These are phyloP conservation scores for Synaphobranchus kaupii DNA, from an alignment of 2,797 vertebrate genomes.

Conservation along the genomic window DNA sequence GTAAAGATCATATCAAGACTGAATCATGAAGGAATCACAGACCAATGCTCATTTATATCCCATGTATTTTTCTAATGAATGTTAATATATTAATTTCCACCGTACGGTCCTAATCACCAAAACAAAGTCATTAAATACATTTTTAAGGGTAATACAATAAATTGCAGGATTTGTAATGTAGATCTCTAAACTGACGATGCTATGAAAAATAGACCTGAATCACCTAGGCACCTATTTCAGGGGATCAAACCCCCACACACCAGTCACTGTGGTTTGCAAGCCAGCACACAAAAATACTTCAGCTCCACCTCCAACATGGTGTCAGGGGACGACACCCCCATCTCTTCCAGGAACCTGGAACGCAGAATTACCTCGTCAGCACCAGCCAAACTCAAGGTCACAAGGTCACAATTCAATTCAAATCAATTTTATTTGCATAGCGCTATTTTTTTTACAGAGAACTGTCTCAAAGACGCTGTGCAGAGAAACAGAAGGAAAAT, in stretches of 20 bases:
- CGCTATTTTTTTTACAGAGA: too few species aligned
- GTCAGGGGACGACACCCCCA: slow-evolving; percentile 65
- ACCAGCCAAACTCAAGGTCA: neutral
- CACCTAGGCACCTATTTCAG: neutral
- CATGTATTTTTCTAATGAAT: too few species aligned
- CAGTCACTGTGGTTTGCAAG: slow-evolving; percentile 61
- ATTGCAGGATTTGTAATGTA: neutral
- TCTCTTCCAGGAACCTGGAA: slow-evolving; percentile 66
- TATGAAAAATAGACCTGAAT: neutral
- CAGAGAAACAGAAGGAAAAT: too few species aligned
- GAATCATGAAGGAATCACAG: too few species aligned
- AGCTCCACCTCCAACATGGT: slow-evolving; percentile 51
- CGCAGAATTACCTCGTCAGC: slow-evolving; percentile 3
- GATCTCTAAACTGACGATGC: neutral
- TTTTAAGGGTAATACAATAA: neutral
- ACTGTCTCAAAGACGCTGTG: too few species aligned
- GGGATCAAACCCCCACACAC: too few species aligned
- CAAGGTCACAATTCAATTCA: neutral
- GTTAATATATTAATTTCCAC: too few species aligned
- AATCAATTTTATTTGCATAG: too few species aligned
- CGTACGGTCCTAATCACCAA: neutral
- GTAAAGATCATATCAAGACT: neutral
- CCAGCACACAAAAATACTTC: slow-evolving; percentile 67
- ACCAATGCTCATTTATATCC: too few species aligned
- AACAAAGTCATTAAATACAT: neutral